Evolutionary conservation across 1,140 invertebrate species (phyloP), one percentile per base, ranked within the genome.

Genomic region (Gerris buenoi): DNA sequence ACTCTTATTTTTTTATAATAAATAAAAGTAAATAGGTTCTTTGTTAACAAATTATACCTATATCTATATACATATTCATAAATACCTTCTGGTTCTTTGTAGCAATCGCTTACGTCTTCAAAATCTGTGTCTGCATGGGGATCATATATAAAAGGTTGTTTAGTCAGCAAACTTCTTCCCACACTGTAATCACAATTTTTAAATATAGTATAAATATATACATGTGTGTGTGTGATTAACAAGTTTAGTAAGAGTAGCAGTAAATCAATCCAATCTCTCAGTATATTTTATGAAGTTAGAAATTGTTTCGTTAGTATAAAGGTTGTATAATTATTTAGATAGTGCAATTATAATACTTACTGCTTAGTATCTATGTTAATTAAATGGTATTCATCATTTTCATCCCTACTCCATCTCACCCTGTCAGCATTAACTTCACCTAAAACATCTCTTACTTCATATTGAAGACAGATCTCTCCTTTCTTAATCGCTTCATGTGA

Each of bases 401-500:
- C 33, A 46, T 46, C 33, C 5, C 5, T 18, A 5, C 5, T 33
- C 86, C 86, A 72, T 71, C 82, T 81, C 76, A 84, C 86, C 25
- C 86, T 76, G 72, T 91, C 89, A 2, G 88, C 86, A 74, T 91
- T 90, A 1, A 92, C 85, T 77, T 89, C 86, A 58, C 86, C 83
- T 74, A 88, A 87, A 46, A 90, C 82, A 76, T 90, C 90, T 1
- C 83, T 81, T 1, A 83, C 84, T 73, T 91, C 89, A 72, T 86
- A 91, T 66, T 82, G 78, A 62, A 87, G 82, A 27, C 86, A 86
- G 25, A 89, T 83, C 76, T 89, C 85, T 13, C 89, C 89, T 65
- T 83, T 81, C 28, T 85, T 81, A 1, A 91, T 82, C 29, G 88
- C 88, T 71, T 82, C 81, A 25, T 84, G 77, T 27, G 83, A 84